Evolutionary conservation across 2,797 vertebrate species (phyloP).

Genomic region (Mormyrus hasselquistii): DNA sequence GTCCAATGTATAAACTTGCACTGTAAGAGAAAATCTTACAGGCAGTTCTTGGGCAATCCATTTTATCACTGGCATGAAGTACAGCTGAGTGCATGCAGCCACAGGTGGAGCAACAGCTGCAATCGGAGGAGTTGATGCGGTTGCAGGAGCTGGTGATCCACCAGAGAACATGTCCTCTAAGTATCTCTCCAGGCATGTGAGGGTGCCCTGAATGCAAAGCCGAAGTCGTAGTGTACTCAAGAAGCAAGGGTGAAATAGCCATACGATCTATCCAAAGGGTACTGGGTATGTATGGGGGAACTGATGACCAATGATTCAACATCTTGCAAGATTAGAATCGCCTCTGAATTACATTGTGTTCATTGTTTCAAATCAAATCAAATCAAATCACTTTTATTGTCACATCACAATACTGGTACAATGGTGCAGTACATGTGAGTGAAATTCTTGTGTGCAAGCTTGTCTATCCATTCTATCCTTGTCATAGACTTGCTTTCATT

Average conservation of each 20-base stretch:
- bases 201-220: neutral
- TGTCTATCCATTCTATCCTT: neutral
- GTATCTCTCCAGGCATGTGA: neutral
- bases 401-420: no score
- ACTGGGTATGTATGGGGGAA: no score
- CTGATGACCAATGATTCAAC: no score
- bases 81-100: neutral
- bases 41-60: neutral
- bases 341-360: no score
- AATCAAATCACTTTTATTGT: no score
- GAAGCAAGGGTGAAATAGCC: neutral
- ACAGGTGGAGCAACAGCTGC: neutral
- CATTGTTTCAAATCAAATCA: no score
- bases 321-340: no score
- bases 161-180: neutral
- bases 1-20: neutral
- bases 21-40: neutral
- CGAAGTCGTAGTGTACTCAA: neutral
- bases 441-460: no score
- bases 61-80: neutral
- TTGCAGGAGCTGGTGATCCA: neutral
- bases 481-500: neutral
- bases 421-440: no score
- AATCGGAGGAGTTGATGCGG: neutral
- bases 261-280: neutral